Evolutionary conservation across 2,888 invertebrate genomes (phyloP).

Genomic region (Parnassius smintheus): DNA sequence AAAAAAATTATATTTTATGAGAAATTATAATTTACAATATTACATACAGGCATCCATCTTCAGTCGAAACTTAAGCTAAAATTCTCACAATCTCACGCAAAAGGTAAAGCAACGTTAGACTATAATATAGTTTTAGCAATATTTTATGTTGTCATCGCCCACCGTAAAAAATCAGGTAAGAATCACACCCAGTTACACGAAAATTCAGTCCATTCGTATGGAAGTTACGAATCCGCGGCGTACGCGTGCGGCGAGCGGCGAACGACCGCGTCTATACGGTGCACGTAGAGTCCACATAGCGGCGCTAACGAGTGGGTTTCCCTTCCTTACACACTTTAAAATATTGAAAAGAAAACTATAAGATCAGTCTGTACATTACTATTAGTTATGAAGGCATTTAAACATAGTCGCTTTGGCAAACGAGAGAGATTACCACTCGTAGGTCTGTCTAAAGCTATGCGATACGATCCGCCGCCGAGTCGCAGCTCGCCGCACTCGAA

Average conservation of each 20-base stretch:
- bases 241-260: conserved; percentile 37
- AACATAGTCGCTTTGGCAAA: conserved; percentile 28
- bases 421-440: conserved; percentile 20
- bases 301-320: conserved; percentile 9
- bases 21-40: conserved; percentile 83
- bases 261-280: conserved; percentile 22
- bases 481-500: conserved; percentile 5
- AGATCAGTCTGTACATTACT: conserved; percentile 28
- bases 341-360: conserved; percentile 28
- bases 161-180: conserved; percentile 63
- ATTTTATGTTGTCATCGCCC: conserved; percentile 65
- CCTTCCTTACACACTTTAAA: conserved; percentile 20
- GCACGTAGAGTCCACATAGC: conserved; percentile 8
- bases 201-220: conserved; percentile 65
- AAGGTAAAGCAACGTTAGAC: conserved; percentile 82
- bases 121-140: conserved; percentile 81
- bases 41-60: conserved; percentile 81
- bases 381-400: conserved; percentile 26
- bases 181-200: conserved; percentile 63
- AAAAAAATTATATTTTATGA: conserved; percentile 83
- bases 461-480: conserved; percentile 3
- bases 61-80: conserved; percentile 82
- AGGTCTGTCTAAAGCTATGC: conserved; percentile 3
- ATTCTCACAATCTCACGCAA: conserved; percentile 81
- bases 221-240: conserved; percentile 47